Evolutionary conservation across 2,113 vertebrate species (phyloP).

Genomic region (Pogonocichla stellata): DNA sequence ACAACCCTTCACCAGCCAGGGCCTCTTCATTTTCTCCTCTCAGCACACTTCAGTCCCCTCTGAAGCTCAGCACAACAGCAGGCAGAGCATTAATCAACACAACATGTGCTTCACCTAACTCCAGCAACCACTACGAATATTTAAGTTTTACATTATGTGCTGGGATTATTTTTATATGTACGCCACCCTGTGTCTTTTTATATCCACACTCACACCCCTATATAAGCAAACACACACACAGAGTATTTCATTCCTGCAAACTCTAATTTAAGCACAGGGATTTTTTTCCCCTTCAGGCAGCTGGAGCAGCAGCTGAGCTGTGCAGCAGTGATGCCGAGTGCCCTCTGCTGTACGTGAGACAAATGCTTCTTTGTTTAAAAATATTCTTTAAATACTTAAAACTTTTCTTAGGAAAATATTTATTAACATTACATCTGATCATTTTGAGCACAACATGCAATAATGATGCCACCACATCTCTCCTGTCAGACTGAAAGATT

Average conservation of each 20-base stretch:
- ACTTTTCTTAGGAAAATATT: background rate
- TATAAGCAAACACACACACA: slow-evolving; percentile 15
- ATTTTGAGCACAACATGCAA: accelerated
- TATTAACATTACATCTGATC: background rate
- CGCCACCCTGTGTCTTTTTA: slow-evolving; percentile 42
- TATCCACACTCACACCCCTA: background rate
- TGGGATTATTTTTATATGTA: slow-evolving; percentile 48
- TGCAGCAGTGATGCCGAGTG: background rate
- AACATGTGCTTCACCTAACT: slow-evolving; percentile 4
- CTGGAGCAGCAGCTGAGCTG: background rate
- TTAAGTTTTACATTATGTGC: slow-evolving; percentile 24
- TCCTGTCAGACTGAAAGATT: background rate
- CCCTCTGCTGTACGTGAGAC: slow-evolving; percentile 72
- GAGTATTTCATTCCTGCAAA: slow-evolving; percentile 27
- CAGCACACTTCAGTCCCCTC: background rate
- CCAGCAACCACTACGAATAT: background rate
- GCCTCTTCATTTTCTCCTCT: background rate
- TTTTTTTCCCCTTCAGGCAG: background rate
- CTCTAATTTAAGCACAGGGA: background rate
- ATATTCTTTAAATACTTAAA: background rate
- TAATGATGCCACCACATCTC: background rate
- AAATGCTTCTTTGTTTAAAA: slow-evolving; percentile 9
- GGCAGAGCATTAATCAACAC: slow-evolving; percentile 34
- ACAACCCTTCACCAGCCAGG: background rate
- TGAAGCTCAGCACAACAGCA: background rate